Base-by-base conservation (phyloP, 2,797 vertebrate genomes). In the Falco biarmicus region DNA sequence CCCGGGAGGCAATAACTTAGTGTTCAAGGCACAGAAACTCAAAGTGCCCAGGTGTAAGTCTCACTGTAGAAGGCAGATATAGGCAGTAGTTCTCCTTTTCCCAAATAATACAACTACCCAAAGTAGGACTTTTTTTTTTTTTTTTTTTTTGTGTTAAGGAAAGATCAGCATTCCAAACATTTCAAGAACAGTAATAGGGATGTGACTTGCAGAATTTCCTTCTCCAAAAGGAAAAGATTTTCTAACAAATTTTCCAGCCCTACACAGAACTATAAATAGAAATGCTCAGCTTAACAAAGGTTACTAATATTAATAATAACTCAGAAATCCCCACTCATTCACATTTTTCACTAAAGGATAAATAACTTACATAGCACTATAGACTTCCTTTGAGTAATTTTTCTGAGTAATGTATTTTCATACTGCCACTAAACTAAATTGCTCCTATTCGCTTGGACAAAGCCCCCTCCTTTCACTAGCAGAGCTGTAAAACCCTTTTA, bases 291-390 rank as follows among this genome's bases (percentile, higher is more conserved):
- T 80, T 57, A 57, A 48, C 26, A 39, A n/a, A 75, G n/a, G 17
- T 4, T 69, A 32, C 41, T 56, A 31, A n/a, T 17, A 28, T 0
- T 2, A 65, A 43, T 24, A 74, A 21, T 3, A 25, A 24, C 60
- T 61, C 10, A n/a, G 34, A 59, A 79, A 25, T 0, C 6, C 26
- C 10, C 0, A 0, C 20, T 34, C 9, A 5, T 5, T 18, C 16
- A 1, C 28, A 21, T 7, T 29, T 25, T 25, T 63, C 71, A 31
- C 18, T 60, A 24, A 39, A 34, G 39, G 32, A 54, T 28, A 61
- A 70, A 48, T 11, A 34, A 4, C 28, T 41, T 50, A 11, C n/a
- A 57, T 24, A 48, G 73, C 43, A 68, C 60, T 16, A 15, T 0
- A 57, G 65, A 12, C 26, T 22, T 32, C 22, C 77, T 63, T 26